Percentiles rank a stretch among this genome's conserved stretches.
These are phyloP conservation scores for Drosophila kambysellisi DNA, from an alignment of 2,888 invertebrate species.

Conservation along the genomic window DNA sequence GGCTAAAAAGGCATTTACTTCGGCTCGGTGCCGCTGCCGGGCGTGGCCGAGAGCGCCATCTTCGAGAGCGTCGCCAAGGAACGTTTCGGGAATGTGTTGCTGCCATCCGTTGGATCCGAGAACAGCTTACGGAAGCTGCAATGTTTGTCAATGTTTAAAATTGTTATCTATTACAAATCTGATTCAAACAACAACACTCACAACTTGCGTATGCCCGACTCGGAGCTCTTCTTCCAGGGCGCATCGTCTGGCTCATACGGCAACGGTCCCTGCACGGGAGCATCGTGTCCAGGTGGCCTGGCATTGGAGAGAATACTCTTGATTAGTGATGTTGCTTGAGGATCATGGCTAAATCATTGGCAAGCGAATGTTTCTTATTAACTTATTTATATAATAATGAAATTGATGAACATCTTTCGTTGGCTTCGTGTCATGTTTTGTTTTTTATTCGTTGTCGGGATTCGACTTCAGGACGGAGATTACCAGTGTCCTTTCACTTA, in stretches of 20 bases:
- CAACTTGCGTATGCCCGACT: conserved; percentile 96
- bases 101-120: conserved; percentile 87
- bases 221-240: conserved; percentile 93
- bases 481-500: no score
- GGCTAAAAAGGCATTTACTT: conserved; percentile 68
- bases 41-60: conserved; percentile 87
- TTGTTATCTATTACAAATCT: not conserved
- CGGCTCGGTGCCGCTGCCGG: conserved; percentile 69
- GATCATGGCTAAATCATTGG: not conserved
- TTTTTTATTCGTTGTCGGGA: no score
- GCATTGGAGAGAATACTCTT: not conserved
- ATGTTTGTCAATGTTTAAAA: not conserved
- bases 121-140: conserved; percentile 95
- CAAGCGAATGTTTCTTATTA: not conserved
- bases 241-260: conserved; percentile 99
- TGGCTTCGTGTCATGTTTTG: not conserved
- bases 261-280: conserved; percentile 98
- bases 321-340: not conserved
- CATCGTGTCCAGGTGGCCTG: conserved; percentile 89
- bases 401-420: not conserved
- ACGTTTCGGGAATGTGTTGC: conserved; percentile 90
- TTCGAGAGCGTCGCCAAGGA: conserved; percentile 92
- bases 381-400: not conserved
- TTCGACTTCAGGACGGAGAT: no score
- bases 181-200: conserved; percentile 86